phyloP scores from a whole-genome alignment of 2,797 vertebrate genomes.

The Xerus rutilus region DNA sequence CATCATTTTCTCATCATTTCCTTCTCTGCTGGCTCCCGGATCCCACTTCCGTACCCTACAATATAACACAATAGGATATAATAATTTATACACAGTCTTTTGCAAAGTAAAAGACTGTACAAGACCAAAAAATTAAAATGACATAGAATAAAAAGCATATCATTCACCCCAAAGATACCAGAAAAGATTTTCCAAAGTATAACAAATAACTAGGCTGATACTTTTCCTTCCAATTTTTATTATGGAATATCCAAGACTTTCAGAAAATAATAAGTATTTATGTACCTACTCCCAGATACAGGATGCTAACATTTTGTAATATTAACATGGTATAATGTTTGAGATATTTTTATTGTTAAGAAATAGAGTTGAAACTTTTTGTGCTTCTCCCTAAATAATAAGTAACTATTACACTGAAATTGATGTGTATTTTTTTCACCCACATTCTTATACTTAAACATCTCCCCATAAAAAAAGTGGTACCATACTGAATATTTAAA shows the following conservation, averaged over 20 bases:
- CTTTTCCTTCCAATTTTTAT: conserved; percentile 32
- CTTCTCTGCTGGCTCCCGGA: background rate
- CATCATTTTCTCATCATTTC: background rate
- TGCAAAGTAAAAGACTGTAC: background rate
- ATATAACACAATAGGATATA: background rate
- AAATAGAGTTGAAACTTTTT: conserved; percentile 32
- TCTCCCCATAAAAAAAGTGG: background rate
- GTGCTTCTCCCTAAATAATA: background rate
- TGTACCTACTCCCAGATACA: background rate
- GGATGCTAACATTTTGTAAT: conserved; percentile 23
- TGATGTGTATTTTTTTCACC: background rate
- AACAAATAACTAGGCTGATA: background rate
- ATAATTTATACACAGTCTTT: background rate
- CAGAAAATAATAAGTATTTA: background rate
- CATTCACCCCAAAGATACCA: conserved; percentile 7
- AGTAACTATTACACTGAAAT: background rate
- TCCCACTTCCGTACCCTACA: background rate
- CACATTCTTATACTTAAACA: background rate
- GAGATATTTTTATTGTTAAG: conserved; percentile 48
- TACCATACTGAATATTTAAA: background rate
- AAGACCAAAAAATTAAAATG: background rate
- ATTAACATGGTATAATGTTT: background rate
- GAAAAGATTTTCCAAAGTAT: conserved; percentile 23
- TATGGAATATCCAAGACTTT: conserved; percentile 43
- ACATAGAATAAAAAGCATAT: background rate